Percentiles rank a stretch among this genome's conserved stretches.
Evolutionary conservation across 2,113 vertebrate species (phyloP).

Genomic region (Baryphthengus martii): DNA sequence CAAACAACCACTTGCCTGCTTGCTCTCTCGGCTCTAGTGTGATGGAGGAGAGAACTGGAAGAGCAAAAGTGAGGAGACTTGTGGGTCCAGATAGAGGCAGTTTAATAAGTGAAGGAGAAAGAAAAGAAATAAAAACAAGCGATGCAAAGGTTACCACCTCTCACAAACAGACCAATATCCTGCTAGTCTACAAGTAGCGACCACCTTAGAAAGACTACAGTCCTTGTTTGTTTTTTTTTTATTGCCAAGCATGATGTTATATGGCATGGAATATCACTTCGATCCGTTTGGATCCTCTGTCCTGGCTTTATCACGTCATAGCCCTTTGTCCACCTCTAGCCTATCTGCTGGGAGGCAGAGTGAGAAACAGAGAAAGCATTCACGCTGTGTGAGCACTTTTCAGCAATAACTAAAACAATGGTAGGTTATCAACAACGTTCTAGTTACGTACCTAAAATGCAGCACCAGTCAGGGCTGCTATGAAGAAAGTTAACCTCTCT

Average conservation of each 20-base stretch:
- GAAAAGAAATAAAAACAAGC: neutral
- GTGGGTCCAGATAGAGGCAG: neutral
- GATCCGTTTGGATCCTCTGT: neutral
- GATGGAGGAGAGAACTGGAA: neutral
- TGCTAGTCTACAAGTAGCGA: neutral
- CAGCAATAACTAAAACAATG: neutral
- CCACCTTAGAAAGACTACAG: neutral
- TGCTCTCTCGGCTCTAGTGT: rapidly evolving
- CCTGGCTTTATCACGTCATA: neutral
- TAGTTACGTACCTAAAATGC: neutral
- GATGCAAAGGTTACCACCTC: neutral
- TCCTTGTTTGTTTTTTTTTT: neutral
- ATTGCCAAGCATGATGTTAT: neutral
- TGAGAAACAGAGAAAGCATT: neutral
- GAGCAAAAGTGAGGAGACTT: neutral
- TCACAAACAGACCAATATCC: neutral
- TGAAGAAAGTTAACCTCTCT: neutral
- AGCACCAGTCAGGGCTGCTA: neutral
- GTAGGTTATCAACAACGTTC: neutral
- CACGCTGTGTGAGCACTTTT: neutral
- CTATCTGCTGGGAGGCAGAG: neutral
- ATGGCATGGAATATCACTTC: neutral
- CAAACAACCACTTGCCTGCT: neutral
- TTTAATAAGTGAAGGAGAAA: neutral
- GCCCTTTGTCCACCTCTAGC: neutral